Conservation (phyloP, 2,797 vertebrate species). For the Psittacula echo region DNA sequence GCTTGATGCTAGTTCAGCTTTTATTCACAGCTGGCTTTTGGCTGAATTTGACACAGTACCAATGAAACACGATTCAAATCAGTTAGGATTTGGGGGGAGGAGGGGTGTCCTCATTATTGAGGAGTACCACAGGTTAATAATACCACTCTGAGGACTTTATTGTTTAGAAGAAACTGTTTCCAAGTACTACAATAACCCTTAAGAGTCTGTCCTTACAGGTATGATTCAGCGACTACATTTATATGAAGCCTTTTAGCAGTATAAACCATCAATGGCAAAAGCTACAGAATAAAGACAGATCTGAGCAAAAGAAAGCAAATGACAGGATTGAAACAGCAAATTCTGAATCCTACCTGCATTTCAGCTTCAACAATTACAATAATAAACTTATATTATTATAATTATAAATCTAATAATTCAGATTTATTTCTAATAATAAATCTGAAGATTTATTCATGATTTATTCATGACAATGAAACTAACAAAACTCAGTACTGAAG, state of each 20-base stretch:
- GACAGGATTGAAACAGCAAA: neutral
- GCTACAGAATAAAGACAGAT: neutral
- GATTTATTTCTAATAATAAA: neutral
- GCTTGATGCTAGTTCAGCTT: neutral
- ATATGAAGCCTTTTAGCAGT: neutral
- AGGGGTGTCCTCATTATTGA: fast-evolving
- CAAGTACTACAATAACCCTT: neutral
- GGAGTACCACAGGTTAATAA: neutral
- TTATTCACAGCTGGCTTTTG: neutral
- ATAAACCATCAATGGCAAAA: neutral
- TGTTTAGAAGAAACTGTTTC: neutral
- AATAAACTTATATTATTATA: neutral
- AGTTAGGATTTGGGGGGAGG: neutral
- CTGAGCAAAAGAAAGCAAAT: neutral
- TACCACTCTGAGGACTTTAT: neutral
- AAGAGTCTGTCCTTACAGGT: neutral
- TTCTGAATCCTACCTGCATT: neutral
- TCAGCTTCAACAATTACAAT: neutral
- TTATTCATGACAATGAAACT: neutral
- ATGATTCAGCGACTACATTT: neutral
- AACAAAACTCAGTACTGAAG: neutral
- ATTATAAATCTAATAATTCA: neutral
- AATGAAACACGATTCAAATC: neutral
- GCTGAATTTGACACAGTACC: neutral
- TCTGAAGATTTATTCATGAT: neutral